Percentiles rank a stretch among this genome's conserved stretches.
These are phyloP conservation scores for Drosophila tanythrix DNA, from an alignment of 2,888 invertebrate species.

Conservation along the genomic window DNA sequence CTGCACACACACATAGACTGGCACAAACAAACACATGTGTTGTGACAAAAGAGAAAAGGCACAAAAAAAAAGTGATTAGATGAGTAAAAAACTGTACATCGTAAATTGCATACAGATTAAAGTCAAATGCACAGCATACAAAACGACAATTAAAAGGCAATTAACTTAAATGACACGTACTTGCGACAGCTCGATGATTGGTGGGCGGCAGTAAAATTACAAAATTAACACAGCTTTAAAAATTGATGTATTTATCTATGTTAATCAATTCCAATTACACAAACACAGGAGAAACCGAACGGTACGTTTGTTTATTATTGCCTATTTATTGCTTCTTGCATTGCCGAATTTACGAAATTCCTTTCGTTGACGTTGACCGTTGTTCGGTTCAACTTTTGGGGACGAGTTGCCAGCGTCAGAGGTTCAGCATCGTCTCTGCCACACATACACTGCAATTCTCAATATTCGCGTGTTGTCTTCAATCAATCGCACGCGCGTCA, in stretches of 20 bases:
- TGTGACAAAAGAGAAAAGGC: conserved; percentile 9
- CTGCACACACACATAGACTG: conserved; percentile 32
- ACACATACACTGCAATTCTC: conserved; percentile 24
- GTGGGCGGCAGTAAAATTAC: conserved; percentile 21
- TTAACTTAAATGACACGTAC: conserved; percentile 44
- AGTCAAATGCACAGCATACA: conserved; percentile 4
- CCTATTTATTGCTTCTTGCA: conserved; percentile 19
- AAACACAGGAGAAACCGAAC: conserved; percentile 19
- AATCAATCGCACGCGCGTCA: conserved; percentile 49
- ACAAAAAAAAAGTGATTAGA: conserved; percentile 1
- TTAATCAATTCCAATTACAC: conserved; percentile 34
- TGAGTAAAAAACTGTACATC: conserved; percentile 6
- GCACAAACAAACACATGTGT: conserved; percentile 19
- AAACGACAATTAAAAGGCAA: conserved; percentile 17
- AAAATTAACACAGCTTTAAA: conserved; percentile 12
- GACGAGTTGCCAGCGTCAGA: conserved; percentile 52
- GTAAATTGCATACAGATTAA: conserved; percentile 13
- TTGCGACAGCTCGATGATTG: conserved; percentile 47
- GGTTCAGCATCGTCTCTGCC: conserved; percentile 34
- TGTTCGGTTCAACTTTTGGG: conserved; percentile 44
- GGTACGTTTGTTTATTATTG: conserved; percentile 15
- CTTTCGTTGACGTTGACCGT: conserved; percentile 67
- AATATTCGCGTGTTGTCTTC: conserved; percentile 40
- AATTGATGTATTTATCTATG: neutral
- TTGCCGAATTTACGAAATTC: conserved; percentile 34